Evolutionary conservation across 2,797 vertebrate genomes (phyloP), one percentile per base, ranked within the genome.

Genomic region (Bradypodion ventrale): DNA sequence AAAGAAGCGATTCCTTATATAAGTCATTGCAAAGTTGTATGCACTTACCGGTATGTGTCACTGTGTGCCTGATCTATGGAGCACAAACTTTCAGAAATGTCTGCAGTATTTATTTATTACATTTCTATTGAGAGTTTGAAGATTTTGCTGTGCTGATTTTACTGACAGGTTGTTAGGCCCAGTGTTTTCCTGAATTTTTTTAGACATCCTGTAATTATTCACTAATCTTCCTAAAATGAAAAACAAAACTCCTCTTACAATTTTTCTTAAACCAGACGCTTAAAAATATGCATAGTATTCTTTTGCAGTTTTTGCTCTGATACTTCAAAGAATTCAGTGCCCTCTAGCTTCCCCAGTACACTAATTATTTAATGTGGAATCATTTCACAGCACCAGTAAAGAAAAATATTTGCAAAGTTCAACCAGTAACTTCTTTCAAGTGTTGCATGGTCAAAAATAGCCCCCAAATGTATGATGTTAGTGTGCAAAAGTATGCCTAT

Each of bases 331-430:
- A 84, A 81, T 78, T 82, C 73, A 90, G 92, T 73, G 52, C 92
- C 90, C 88, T 85, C 92, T 93, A 89, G 79, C 89, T 90, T 65
- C 83, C 49, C 72, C 23, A 74, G 80, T 42, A 16, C 69, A 87
- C 75, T 78, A 4, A 72, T 4, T 2, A 70, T 62, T 35, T 46
- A 56, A 68, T 13, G 16, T 12, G 7, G 8, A 49, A 35, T 32
- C 23, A 19, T 73, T 59, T 69, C 35, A n/a, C 5, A 49, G 27
- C 19, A 44, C n/a, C 42, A 68, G 32, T 21, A 59, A 27, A 2
- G 6, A 37, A 65, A 56, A 63, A 40, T 19, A 10, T 29, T 37
- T 29, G 37, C 4, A 10, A 46, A 56, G 13, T 12, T 72, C 16
- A 40, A 19, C 59, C 32, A n/a, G 5, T 2, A 4, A 25, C 78